Percentiles rank a stretch among this genome's conserved stretches.
Conservation (phyloP, 2,888 invertebrate genomes). For the Drosophila flavopinicola region DNA sequence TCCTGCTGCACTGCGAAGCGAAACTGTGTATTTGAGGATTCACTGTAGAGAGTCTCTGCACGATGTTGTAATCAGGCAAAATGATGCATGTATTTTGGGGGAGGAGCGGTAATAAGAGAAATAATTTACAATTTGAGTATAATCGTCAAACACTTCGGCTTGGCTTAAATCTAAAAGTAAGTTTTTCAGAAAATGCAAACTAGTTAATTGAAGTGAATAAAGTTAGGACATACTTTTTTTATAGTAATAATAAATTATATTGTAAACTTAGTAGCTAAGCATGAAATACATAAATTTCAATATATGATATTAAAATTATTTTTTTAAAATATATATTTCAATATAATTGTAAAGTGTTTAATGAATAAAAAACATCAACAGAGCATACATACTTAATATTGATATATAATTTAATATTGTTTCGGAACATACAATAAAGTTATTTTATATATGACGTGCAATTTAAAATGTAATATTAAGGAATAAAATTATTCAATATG, state of each 20-base stretch:
- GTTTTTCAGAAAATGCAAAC: slow-evolving; percentile 47
- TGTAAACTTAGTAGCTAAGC: slow-evolving; percentile 40
- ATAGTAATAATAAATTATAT: slow-evolving; percentile 22
- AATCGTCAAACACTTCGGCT: slow-evolving; percentile 39
- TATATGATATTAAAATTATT: slow-evolving; percentile 10
- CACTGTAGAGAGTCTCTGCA: slow-evolving; percentile 78
- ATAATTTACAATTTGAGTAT: slow-evolving; percentile 71
- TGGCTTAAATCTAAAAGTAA: slow-evolving; percentile 45
- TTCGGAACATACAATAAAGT: slow-evolving; percentile 14
- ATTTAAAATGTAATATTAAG: slow-evolving; percentile 15
- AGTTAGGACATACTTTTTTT: slow-evolving; percentile 25
- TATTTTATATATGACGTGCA: slow-evolving; percentile 41
- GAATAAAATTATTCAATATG: slow-evolving; percentile 33
- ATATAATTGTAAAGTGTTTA: slow-evolving; percentile 44
- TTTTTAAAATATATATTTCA: slow-evolving; percentile 12
- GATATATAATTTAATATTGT: slow-evolving; percentile 17
- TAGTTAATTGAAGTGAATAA: slow-evolving; percentile 39
- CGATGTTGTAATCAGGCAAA: slow-evolving; percentile 33
- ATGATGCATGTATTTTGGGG: slow-evolving; percentile 32
- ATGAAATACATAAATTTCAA: slow-evolving; percentile 21
- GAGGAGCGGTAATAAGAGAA: slow-evolving; percentile 68
- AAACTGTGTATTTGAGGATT: slow-evolving; percentile 70
- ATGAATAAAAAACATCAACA: slow-evolving; percentile 54
- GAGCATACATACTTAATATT: slow-evolving; percentile 26
- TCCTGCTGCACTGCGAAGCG: slow-evolving; percentile 70